A percentile compares a stretch with the other conserved stretches of the same genome.
Conservation (phyloP, 2,888 invertebrate species). For the Gastracanthus pulcherrimus region DNA sequence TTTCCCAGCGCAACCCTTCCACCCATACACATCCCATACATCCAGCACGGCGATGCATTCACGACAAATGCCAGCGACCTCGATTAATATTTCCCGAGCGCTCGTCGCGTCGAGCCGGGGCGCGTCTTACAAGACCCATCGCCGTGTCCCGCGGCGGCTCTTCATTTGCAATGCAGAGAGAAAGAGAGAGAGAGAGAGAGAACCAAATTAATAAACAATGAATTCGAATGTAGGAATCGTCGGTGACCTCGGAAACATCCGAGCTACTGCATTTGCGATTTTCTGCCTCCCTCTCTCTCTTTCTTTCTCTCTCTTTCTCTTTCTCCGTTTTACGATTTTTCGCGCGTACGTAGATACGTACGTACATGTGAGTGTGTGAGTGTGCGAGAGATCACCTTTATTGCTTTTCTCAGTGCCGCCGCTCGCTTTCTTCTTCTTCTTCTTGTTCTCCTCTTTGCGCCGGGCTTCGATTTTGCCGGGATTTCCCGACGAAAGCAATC, state of each 20-base stretch:
- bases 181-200: no score
- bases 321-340: background rate
- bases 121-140: background rate
- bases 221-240: background rate
- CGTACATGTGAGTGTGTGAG: background rate
- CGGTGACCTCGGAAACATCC: background rate
- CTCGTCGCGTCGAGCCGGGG: background rate
- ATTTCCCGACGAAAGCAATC: background rate
- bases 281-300: no score
- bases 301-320: no score
- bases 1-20: background rate
- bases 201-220: constrained; percentile 35
- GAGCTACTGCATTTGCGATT: no score
- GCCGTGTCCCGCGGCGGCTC: background rate
- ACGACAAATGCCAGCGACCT: background rate
- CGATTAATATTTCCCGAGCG: constrained; percentile 3
- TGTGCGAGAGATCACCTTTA: background rate
- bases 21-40: background rate
- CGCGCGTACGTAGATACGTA: background rate
- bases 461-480: background rate
- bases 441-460: no score
- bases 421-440: no score
- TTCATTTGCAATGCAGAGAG: constrained; percentile 25
- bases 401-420: no score
- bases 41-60: background rate